Percentiles rank a stretch among this genome's conserved stretches.
Conservation (phyloP, 2,113 vertebrate genomes). For the Psammodynastes pulverulentus region DNA sequence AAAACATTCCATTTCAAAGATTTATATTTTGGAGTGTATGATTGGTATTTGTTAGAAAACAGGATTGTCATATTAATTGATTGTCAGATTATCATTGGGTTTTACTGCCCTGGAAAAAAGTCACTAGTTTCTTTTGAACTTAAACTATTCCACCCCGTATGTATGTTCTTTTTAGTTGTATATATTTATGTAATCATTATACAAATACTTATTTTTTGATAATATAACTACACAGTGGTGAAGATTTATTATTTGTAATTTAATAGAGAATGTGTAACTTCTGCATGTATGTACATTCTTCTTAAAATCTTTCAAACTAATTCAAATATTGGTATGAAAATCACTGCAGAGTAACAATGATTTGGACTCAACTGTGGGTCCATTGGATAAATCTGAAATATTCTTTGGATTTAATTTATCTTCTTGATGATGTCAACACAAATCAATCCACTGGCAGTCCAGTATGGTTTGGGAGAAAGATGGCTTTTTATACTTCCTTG, state of each 20-base stretch:
- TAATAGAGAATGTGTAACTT: neutral
- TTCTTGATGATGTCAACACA: neutral
- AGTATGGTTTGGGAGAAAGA: neutral
- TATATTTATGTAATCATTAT: neutral
- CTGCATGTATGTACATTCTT: neutral
- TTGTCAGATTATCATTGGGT: neutral
- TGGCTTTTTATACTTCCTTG: neutral
- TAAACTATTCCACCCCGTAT: neutral
- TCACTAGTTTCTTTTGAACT: neutral
- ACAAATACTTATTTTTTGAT: neutral
- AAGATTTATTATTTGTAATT: neutral
- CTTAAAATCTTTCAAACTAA: neutral
- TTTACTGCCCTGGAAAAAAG: neutral
- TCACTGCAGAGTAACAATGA: neutral
- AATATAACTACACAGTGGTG: neutral
- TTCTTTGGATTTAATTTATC: neutral
- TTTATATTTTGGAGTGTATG: neutral
- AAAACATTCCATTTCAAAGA: neutral
- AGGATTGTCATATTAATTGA: neutral
- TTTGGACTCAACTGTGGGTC: neutral
- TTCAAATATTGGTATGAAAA: neutral
- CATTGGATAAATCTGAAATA: neutral
- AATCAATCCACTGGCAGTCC: neutral
- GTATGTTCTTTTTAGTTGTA: neutral
- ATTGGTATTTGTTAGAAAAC: neutral